Conservation (phyloP, 2,888 invertebrate genomes). For the Trichogramma dendrolimi region DNA sequence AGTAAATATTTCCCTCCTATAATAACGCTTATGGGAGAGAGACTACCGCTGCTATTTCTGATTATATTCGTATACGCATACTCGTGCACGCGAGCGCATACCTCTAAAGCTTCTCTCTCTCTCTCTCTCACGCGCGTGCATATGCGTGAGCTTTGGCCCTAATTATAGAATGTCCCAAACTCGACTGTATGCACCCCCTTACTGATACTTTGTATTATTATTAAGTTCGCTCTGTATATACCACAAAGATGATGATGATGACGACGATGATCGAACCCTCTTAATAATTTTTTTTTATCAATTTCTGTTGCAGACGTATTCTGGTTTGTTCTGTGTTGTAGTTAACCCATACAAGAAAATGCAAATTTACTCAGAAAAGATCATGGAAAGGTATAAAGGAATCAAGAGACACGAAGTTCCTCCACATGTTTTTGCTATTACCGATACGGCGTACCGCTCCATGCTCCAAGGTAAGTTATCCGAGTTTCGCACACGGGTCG, state of each 20-base stretch:
- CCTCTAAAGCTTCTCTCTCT: too few relatives aligned
- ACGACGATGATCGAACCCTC: neutral
- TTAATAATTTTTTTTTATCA: neutral
- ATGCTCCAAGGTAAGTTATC: conserved; percentile 90
- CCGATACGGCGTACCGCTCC: conserved; percentile 96
- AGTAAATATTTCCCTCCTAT: too few relatives aligned
- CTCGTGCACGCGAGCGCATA: too few relatives aligned
- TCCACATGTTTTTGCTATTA: conserved; percentile 99
- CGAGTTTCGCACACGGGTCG: neutral
- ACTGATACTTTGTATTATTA: too few relatives aligned
- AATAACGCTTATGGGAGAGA: too few relatives aligned
- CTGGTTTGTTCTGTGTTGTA: conserved; percentile 99
- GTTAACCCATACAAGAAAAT: conserved; percentile 99
- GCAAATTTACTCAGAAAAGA: conserved; percentile 98
- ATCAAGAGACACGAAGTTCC: conserved; percentile 99
- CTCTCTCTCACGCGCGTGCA: too few relatives aligned
- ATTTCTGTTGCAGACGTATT: conserved; percentile 83
- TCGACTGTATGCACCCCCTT: too few relatives aligned
- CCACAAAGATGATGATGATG: neutral
- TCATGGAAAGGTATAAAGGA: conserved; percentile 99
- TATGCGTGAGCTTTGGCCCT: too few relatives aligned
- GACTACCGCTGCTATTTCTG: too few relatives aligned
- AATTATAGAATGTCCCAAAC: too few relatives aligned
- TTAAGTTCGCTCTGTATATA: neutral
- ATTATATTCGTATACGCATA: too few relatives aligned